phyloP scores from a whole-genome alignment of 2,113 vertebrate genomes.

The Uria lomvia region DNA sequence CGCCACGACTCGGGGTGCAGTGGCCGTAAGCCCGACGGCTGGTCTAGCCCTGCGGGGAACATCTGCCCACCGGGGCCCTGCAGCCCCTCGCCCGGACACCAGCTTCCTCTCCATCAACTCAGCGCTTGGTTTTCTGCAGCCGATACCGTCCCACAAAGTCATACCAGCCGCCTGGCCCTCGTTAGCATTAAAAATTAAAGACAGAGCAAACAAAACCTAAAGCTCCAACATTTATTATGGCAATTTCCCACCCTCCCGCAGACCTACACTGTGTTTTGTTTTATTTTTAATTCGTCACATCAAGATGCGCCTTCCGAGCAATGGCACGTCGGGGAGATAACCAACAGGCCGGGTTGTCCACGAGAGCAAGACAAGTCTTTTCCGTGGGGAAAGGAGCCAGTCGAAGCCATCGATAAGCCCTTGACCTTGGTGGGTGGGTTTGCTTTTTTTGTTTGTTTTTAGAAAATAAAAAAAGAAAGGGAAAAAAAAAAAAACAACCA shows the following conservation, averaged over 20 bases:
- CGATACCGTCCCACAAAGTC: conserved; percentile 27
- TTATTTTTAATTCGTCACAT: conserved; percentile 53
- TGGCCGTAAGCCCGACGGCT: neutral
- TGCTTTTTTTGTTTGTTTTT: conserved; percentile 47
- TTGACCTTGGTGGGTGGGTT: conserved; percentile 50
- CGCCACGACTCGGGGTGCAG: neutral
- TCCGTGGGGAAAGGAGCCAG: conserved; percentile 23
- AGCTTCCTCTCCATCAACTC: neutral
- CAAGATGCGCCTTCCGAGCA: conserved; percentile 70
- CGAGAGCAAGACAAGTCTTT: conserved; percentile 65
- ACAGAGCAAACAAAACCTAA: conserved; percentile 78
- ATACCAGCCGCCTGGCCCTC: conserved; percentile 38
- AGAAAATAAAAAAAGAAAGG: conserved; percentile 6
- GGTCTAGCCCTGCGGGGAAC: conserved; percentile 23
- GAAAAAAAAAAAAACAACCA: neutral
- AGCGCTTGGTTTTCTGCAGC: neutral
- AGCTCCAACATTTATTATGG: conserved; percentile 84
- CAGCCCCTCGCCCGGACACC: neutral
- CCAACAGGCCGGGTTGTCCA: conserved; percentile 63
- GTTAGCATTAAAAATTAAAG: conserved; percentile 71
- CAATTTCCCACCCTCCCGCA: conserved; percentile 60
- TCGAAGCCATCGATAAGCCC: conserved; percentile 55
- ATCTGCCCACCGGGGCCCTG: neutral
- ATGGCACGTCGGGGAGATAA: conserved; percentile 70
- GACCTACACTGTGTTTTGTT: conserved; percentile 31